These are phyloP conservation scores for Odontophorus gujanensis DNA, from an alignment of 2,113 vertebrate genomes.

Conservation along the genomic window DNA sequence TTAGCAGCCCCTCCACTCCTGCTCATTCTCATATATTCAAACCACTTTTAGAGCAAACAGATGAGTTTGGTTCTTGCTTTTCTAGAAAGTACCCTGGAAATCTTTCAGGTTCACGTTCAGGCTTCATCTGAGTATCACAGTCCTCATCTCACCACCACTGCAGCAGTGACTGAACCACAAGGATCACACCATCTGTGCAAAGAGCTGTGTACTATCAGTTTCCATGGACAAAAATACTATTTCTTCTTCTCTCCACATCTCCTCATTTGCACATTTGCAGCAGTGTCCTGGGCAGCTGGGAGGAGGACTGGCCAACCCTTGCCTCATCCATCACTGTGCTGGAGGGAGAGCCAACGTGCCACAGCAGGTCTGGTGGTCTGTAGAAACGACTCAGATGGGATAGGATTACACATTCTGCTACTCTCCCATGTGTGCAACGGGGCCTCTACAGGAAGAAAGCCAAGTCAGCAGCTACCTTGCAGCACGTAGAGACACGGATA, in stretches of 20 bases:
- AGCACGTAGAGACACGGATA: background rate
- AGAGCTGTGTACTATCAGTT: background rate
- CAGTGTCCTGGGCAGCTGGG: background rate
- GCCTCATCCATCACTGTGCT: background rate
- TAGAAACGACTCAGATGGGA: background rate
- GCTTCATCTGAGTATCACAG: background rate
- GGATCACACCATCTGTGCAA: background rate
- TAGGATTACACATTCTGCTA: background rate
- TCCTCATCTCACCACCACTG: background rate
- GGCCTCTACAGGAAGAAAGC: background rate
- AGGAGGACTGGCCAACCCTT: background rate
- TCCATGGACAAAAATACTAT: background rate
- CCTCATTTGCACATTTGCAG: background rate
- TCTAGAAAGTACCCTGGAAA: background rate
- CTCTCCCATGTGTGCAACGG: background rate
- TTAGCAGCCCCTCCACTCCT: background rate
- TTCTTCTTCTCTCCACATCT: background rate
- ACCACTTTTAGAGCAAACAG: background rate
- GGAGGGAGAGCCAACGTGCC: background rate
- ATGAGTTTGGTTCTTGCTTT: background rate
- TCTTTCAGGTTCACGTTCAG: background rate
- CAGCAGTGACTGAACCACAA: fast-evolving
- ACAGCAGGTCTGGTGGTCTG: background rate
- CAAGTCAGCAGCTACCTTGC: conserved; percentile 1
- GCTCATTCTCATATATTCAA: background rate